Conservation (phyloP, 2,797 vertebrate species). For the Eulemur coronatus region DNA sequence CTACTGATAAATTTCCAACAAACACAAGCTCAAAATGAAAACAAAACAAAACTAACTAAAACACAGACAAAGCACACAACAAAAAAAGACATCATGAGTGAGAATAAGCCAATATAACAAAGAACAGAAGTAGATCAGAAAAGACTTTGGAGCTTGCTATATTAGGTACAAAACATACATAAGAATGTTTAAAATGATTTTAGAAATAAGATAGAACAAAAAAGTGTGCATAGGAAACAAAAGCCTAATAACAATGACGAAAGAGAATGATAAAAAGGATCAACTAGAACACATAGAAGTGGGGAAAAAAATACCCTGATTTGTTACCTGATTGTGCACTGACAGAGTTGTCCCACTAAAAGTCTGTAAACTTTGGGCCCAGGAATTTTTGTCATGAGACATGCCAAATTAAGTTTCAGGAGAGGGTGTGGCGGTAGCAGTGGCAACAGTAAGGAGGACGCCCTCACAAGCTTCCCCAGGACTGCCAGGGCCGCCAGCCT, state of each 20-base stretch:
- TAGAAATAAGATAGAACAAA: not conserved
- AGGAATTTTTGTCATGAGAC: not conserved
- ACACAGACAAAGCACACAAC: not conserved
- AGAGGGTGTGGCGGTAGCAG: not conserved
- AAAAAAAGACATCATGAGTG: not conserved
- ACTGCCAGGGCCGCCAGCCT: not conserved
- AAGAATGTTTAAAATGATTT: not conserved
- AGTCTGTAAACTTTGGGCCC: not conserved
- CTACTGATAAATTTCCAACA: not conserved
- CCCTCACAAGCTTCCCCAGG: not conserved
- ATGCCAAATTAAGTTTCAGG: not conserved
- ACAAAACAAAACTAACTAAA: not conserved
- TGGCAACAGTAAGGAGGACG: not conserved
- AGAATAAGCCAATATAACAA: not conserved
- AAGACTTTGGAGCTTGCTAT: not conserved
- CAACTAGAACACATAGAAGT: not conserved
- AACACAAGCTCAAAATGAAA: not conserved
- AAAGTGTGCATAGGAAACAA: not conserved
- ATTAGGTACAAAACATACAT: not conserved
- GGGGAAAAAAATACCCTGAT: not conserved
- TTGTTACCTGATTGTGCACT: not conserved
- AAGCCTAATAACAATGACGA: not conserved
- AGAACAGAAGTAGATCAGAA: not conserved
- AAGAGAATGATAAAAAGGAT: not conserved
- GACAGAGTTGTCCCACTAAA: not conserved